Evolutionary conservation across 2,113 vertebrate genomes (phyloP).

Genomic region (Corvus cornix): DNA sequence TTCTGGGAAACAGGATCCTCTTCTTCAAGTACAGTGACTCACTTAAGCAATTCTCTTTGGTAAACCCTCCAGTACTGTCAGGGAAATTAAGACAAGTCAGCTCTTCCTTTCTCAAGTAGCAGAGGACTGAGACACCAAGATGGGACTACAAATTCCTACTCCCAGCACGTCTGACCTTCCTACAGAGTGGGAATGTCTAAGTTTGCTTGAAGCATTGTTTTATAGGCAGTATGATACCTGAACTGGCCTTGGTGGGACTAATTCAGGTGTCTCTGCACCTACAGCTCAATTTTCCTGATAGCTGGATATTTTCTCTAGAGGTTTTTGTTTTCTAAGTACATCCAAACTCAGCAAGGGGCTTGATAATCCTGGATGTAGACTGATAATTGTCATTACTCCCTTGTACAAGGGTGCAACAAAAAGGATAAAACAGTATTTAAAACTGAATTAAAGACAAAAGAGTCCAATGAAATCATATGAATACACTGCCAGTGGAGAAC

Average conservation of each 20-base stretch:
- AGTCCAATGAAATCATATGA: neutral
- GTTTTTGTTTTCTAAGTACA: neutral
- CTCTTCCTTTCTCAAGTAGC: neutral
- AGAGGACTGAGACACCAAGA: neutral
- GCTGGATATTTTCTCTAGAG: neutral
- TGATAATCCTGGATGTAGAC: neutral
- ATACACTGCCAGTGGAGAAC: neutral
- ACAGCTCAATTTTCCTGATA: neutral
- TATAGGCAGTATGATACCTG: neutral
- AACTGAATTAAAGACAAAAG: neutral
- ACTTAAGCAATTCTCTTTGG: neutral
- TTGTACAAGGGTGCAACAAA: neutral
- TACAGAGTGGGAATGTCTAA: neutral
- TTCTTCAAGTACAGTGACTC: neutral
- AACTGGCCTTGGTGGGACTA: neutral
- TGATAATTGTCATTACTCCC: neutral
- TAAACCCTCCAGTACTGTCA: neutral
- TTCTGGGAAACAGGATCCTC: neutral
- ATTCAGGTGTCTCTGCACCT: neutral
- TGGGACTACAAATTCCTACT: neutral
- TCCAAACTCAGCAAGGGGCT: neutral
- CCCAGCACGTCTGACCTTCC: neutral
- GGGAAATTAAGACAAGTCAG: neutral
- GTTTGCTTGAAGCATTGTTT: neutral
- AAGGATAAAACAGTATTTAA: neutral